Base-by-base conservation (phyloP, 1,140 invertebrate genomes). In the Calycopis cecrops region DNA sequence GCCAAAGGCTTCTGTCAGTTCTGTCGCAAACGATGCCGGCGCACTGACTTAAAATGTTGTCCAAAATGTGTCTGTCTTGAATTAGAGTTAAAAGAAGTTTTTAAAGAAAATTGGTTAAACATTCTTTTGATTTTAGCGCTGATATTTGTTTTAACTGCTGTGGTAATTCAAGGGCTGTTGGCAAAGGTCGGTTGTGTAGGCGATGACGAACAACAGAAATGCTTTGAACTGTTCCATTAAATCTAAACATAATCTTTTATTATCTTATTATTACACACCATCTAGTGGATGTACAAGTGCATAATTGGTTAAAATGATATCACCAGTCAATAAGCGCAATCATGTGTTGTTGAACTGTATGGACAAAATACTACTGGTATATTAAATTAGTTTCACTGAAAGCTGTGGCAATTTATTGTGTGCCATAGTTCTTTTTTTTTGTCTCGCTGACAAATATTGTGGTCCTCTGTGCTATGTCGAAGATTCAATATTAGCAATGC, bases 71-170 rank as follows among this genome's bases (percentile, higher is more conserved):
- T 76, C 4, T 86, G 83, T 37, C 48, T 85, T 0, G 81, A 84
- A 12, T 55, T 76, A 6, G 71, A 85, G 18, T 16, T 83, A 6
- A 70, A 71, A 57, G 63, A 55, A 7, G 65, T 80, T 9, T 85
- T 75, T 72, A 76, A 65, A 51, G 84, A 87, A 12, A 77, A 84
- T 48, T 85, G 84, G 84, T 62, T 87, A 59, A 87, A 87, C 50
- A 79, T 87, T 18, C 50, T 85, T 7, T 56, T 71, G 9, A 50
- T 87, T 33, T 35, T 87, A n/a, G 71, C 76, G 4, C 21, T 87
- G 1, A 44, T 87, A n/a, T 72, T 84, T 10, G 74, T 84, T 4
- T 56, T 76, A 10, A 33, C 84, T 1, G 73, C 76, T 4, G 48
- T 78, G 38, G 49, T 85, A 8, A 49, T 85, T 14, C 77, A 82